Evolutionary conservation across 2,888 invertebrate genomes (phyloP), one percentile per base, ranked within the genome.

Genomic region (Dendrolimus houi): DNA sequence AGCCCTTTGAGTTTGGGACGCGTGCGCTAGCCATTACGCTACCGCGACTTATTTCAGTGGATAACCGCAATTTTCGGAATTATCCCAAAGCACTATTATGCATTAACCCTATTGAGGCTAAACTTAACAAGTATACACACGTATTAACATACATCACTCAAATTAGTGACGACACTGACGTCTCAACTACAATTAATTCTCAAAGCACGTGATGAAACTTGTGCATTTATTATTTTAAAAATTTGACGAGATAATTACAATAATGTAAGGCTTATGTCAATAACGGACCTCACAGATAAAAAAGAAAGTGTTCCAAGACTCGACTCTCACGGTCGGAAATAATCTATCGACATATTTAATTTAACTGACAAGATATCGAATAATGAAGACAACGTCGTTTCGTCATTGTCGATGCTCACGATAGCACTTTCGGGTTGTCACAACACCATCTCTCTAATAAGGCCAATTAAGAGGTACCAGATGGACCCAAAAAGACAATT

Each of bases 381-480:
- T 88, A 88, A 89, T 89, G 87, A 90, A 89, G 89, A 89, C 89
- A 89, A 85, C 87, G 83, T 86, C 89, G 90, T 90, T 90, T 90
- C 90, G 89, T 90, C 90, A 89, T 88, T 90, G 90, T 90, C 86
- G 90, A 89, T 90, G 86, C 77, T 74, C 88, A 89, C 88, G 90
- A 90, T 90, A 90, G 82, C 89, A 88, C 89, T 89, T 85, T 85
- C 77, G 74, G 76, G 82, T 88, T 90, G 90, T 90, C 90, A 90
- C 89, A 90, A 90, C 89, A 90, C 85, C 81, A 86, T 89, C 88
- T 87, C 76, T 81, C 83, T 89, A 90, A 90, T 90, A 88, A 89
- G 87, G 79, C 89, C 89, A 90, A 90, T 90, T 90, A 90, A 89
- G 84, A 85, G 79, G 77, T 85, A 78, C 79, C 75, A 78, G 74